Base-by-base conservation (phyloP, 1,140 invertebrate genomes). In the Oncopodura yosiiana region DNA sequence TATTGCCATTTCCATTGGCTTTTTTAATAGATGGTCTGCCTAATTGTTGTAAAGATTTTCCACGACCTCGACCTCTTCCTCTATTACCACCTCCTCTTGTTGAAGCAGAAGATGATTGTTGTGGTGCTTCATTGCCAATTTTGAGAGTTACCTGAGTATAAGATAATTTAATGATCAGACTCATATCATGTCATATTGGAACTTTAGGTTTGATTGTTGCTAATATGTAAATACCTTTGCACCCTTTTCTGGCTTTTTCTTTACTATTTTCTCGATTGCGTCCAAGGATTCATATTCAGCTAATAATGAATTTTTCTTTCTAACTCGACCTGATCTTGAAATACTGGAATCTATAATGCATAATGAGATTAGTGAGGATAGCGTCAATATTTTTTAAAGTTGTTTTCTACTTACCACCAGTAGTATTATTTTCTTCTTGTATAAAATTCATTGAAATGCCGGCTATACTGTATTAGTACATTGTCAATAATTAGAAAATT, bases 301-400 rank as follows among this genome's bases (percentile, higher is more conserved):
- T 14, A 64, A 39, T 2, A 64, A 36, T 3, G 62, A 56, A 45
- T 60, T 64, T 37, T 64, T 64, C 43, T 64, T 64, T 38, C 58
- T 38, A 9, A 60, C 56, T 29, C 62, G 32, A 29, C 62, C 62
- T n/a, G 62, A 61, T 42, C 58, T 53, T 3, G 62, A 64, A 19
- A 61, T 42, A 41, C 41, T 50, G 37, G 29, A 49, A 27, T 9
- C 21, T 9, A 14, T 11, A 41, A 14, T 29, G 8, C 49, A n/a
- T n/a, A n/a, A n/a, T n/a, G n/a, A n/a, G n/a, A n/a, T n/a, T n/a
- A n/a, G n/a, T n/a, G n/a, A n/a, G n/a, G n/a, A n/a, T n/a, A n/a
- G n/a, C n/a, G n/a, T n/a, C n/a, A n/a, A n/a, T n/a, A n/a, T n/a
- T n/a, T n/a, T n/a, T n/a, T n/a, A n/a, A n/a, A n/a, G n/a, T n/a